Conservation (phyloP, 2,797 vertebrate genomes). For the Sphenopsis melanotis region DNA sequence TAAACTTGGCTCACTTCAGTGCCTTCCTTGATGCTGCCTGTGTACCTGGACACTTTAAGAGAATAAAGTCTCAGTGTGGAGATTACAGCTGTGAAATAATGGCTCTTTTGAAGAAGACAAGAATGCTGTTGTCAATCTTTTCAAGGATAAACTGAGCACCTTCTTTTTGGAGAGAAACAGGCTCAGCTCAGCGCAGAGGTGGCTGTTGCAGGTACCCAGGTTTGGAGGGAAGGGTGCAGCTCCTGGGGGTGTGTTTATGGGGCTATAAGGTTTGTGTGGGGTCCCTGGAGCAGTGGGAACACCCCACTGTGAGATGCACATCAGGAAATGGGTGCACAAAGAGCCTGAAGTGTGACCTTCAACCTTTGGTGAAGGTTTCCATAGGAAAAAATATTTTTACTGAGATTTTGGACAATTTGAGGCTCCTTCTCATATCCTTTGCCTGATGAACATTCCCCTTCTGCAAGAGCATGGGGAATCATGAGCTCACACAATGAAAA, state of each 20-base stretch:
- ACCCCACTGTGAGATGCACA: fast-evolving
- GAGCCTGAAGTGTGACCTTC: too few species aligned
- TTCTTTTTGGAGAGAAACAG: neutral
- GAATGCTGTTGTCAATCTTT: neutral
- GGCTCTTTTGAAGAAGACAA: neutral
- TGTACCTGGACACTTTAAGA: neutral
- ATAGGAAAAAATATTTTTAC: neutral
- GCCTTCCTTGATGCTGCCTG: neutral
- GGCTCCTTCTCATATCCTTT: neutral
- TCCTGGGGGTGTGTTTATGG: fast-evolving
- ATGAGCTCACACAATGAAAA: neutral
- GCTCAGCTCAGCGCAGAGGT: neutral
- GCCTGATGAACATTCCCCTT: neutral
- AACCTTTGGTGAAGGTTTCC: neutral
- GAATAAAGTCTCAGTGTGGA: fast-evolving
- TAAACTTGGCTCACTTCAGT: neutral
- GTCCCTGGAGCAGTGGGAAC: neutral
- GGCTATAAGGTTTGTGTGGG: neutral
- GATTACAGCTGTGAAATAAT: fast-evolving
- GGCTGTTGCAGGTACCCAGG: fast-evolving
- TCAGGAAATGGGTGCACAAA: neutral
- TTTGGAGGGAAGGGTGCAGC: neutral
- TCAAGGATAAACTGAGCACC: neutral
- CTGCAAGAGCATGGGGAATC: neutral
- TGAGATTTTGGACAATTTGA: neutral